These are phyloP conservation scores for Ctena decussata DNA, from an alignment of 2,888 invertebrate species.

Conservation along the genomic window DNA sequence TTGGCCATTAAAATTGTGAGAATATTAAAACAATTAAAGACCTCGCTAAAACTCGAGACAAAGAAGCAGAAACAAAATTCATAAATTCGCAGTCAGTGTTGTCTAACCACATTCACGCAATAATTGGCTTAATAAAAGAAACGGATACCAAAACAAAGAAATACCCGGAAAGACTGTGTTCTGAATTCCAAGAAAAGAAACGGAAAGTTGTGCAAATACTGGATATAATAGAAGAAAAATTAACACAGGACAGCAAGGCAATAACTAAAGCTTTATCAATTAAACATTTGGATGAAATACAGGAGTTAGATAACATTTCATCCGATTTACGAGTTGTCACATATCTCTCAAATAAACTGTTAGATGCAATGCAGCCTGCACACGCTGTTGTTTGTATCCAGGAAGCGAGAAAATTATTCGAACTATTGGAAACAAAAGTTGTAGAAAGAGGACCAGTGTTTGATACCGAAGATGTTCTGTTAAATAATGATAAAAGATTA, in stretches of 20 bases:
- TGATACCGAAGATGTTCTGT: neutral
- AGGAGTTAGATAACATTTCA: neutral
- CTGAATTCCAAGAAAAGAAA: neutral
- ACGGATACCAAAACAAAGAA: neutral
- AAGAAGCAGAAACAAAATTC: neutral
- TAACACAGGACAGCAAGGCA: neutral
- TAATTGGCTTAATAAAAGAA: neutral
- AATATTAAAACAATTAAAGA: neutral
- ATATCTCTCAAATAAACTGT: neutral
- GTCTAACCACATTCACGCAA: neutral
- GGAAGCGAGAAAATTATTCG: neutral
- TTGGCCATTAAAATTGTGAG: neutral
- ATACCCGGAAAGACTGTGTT: neutral
- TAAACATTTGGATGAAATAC: neutral
- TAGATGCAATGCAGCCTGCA: neutral
- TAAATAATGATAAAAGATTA: too few species aligned
- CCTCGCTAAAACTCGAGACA: neutral
- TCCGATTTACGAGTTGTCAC: neutral
- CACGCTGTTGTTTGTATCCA: neutral
- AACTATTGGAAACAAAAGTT: neutral
- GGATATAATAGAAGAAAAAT: neutral
- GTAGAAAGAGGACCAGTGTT: neutral
- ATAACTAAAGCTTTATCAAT: neutral
- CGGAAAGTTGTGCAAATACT: neutral
- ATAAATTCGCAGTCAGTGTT: neutral